Conservation (phyloP, 2,888 invertebrate genomes). For the Melipona bicolor region DNA sequence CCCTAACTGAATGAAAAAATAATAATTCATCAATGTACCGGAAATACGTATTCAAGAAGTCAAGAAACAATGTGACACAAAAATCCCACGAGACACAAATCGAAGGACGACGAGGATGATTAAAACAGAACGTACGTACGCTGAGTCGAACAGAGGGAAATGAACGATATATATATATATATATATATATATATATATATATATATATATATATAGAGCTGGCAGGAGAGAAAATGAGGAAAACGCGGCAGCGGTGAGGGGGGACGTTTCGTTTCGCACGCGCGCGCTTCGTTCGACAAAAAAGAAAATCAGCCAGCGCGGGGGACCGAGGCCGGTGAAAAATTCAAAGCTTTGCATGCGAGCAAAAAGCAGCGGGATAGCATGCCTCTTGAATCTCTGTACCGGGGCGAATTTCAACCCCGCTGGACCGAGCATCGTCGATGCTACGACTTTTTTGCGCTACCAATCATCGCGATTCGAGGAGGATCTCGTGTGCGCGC, state of each 20-base stretch:
- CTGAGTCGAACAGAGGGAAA: not conserved
- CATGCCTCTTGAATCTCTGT: slow-evolving; percentile 28
- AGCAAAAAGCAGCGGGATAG: slow-evolving; percentile 20
- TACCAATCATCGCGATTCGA: slow-evolving; percentile 45
- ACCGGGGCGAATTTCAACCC: slow-evolving; percentile 43
- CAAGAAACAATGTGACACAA: no score
- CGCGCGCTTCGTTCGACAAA: not conserved
- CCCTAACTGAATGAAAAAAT: no score
- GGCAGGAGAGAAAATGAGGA: not conserved
- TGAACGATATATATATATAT: not conserved
- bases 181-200: no score
- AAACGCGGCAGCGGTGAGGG: not conserved
- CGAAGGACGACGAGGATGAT: not conserved
- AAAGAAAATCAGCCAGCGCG: not conserved
- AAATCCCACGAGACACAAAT: no score
- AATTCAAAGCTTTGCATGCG: slow-evolving; percentile 57
- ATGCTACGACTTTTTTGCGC: slow-evolving; percentile 54
- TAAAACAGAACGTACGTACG: not conserved
- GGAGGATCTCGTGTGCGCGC: slow-evolving; percentile 10
- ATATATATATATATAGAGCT: not conserved
- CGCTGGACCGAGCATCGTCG: slow-evolving; percentile 59
- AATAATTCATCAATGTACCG: no score
- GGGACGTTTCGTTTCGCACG: slow-evolving; percentile 24
- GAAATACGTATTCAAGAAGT: no score
- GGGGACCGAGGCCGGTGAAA: slow-evolving; percentile 28